Conservation (phyloP, 2,797 vertebrate species). For the Rachycentron canadum region DNA sequence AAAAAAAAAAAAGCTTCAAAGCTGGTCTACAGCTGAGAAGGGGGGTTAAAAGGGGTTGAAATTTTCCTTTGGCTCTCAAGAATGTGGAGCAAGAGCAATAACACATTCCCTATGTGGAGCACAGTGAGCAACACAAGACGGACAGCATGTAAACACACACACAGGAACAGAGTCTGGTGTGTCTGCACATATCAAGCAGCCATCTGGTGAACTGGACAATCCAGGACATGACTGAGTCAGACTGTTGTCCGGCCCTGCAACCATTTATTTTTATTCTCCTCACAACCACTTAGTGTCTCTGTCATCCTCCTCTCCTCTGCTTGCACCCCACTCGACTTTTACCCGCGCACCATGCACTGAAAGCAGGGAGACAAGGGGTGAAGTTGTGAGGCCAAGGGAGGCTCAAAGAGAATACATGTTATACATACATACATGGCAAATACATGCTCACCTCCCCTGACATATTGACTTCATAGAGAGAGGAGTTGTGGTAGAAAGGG, state of each 20-base stretch:
- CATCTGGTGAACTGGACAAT: constrained; percentile 64
- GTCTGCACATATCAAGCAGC: constrained; percentile 53
- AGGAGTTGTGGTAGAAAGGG: constrained; percentile 18
- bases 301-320: background rate
- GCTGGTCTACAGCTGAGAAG: constrained; percentile 59
- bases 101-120: constrained; percentile 63
- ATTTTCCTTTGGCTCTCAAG: constrained; percentile 68
- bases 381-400: constrained; percentile 17
- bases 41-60: constrained; percentile 65
- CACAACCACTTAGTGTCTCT: constrained; percentile 14
- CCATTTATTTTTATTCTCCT: constrained; percentile 45
- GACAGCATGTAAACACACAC: constrained; percentile 49
- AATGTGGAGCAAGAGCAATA: constrained; percentile 71
- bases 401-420: constrained; percentile 59
- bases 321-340: constrained; percentile 4
- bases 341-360: constrained; percentile 37
- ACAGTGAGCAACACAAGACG: constrained; percentile 40
- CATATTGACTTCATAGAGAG: constrained; percentile 60
- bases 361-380: constrained; percentile 25
- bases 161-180: constrained; percentile 23
- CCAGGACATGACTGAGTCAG: constrained; percentile 48
- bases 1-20: constrained; percentile 60
- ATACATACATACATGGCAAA: no score
- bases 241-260: constrained; percentile 46
- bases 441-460: constrained; percentile 55